phyloP scores from a whole-genome alignment of 2,888 invertebrate genomes.

The Athalia rosae region DNA sequence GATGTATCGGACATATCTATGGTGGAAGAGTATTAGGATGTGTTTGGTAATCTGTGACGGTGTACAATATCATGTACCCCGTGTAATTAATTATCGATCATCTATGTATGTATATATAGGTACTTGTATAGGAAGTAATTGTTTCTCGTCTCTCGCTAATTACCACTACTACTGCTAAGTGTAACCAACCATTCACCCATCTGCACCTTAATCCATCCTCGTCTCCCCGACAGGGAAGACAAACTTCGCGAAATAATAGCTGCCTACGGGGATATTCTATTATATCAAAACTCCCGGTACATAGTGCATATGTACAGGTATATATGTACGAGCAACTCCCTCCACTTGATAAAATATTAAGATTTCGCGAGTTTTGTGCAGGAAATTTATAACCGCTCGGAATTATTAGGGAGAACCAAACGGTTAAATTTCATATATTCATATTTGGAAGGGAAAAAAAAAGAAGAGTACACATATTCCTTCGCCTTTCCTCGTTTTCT shows the following conservation, averaged over 20 bases:
- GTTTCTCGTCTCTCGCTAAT: constrained; percentile 34
- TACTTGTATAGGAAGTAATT: neutral
- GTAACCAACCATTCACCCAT: neutral
- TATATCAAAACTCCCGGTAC: constrained; percentile 9
- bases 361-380: too few species aligned
- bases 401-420: too few species aligned
- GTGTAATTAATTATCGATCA: constrained; percentile 37
- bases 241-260: constrained; percentile 1
- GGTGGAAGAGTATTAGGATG: too few species aligned
- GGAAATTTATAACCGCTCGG: too few species aligned
- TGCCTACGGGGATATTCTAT: too few species aligned
- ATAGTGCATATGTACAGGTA: neutral
- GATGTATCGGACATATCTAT: too few species aligned
- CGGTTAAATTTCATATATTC: too few species aligned
- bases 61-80: neutral
- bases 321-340: too few species aligned
- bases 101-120: neutral
- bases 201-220: constrained; percentile 21
- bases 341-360: too few species aligned
- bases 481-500: too few species aligned
- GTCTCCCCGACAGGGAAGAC: constrained; percentile 5
- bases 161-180: constrained; percentile 1
- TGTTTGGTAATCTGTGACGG: neutral
- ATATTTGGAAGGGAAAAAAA: too few species aligned
- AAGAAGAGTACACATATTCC: too few species aligned